Evolutionary conservation across 2,888 invertebrate species (phyloP), one percentile per base, ranked within the genome.

Genomic region (Ethmia dodecea): DNA sequence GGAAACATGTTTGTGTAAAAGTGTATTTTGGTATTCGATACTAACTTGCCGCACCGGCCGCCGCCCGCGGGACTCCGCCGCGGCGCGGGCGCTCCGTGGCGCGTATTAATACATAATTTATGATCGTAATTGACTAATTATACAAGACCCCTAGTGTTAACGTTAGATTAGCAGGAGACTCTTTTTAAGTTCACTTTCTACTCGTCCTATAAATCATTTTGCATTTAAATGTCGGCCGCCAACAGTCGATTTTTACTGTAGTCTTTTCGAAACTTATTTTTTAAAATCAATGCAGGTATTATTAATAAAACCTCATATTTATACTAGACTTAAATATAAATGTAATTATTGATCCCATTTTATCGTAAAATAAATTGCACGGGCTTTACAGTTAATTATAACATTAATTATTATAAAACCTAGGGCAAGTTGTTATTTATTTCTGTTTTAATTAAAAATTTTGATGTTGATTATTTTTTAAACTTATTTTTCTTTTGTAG

Each of bases 371-470:
- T 78, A 70, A 79, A 79, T 68, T 78, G 83, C 84, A 81, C 86
- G 78, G 84, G 83, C 83, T 81, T 83, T 81, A 83, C 80, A 78
- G 65, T 77, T 84, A 83, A 83, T 81, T 77, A 73, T 79, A 80
- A 26, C 26, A 26, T 26, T 81, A 83, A 83, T 84, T 78, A 80
- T 77, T 76, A 81, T 77, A 76, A 78, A 77, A 77, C 63, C 64
- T 86, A 86, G 84, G 83, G 78, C 86, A 86, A 88, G 87, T 88
- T 88, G 87, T 89, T 89, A 88, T 88, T 89, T 88, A 88, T 88
- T 88, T 86, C 87, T 88, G 86, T 88, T 88, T 87, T 86, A 81
- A 80, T 70, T 75, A 79, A 81, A 72, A 56, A 59, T 42, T 47
- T 67, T 72, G 73, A 83, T 83, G 86, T 84, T 86, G 71, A 84